These are phyloP conservation scores for Eulemur rubriventer DNA, from an alignment of 2,797 vertebrate species.

Conservation along the genomic window DNA sequence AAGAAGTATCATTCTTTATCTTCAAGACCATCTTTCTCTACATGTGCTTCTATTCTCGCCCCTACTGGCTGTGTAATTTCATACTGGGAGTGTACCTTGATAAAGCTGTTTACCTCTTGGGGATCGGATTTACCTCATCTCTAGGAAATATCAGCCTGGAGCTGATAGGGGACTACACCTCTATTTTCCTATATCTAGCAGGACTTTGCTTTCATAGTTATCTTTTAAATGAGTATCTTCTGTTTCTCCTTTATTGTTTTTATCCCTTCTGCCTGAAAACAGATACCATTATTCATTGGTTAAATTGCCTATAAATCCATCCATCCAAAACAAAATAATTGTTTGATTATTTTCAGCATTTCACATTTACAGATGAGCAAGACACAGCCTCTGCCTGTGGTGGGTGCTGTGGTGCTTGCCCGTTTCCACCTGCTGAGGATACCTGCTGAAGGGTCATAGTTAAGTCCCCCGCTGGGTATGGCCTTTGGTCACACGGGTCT, in stretches of 20 bases:
- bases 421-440: not conserved
- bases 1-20: not conserved
- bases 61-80: not conserved
- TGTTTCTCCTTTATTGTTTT: not conserved
- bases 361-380: not conserved
- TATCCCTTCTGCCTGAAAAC: not conserved
- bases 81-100: not conserved
- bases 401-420: not conserved
- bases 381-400: not conserved
- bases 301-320: not conserved
- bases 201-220: not conserved
- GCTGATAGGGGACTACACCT: not conserved
- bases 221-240: not conserved
- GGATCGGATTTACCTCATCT: not conserved
- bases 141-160: not conserved
- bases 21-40: not conserved
- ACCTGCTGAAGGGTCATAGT: not conserved
- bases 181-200: not conserved
- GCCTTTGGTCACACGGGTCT: not conserved
- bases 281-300: not conserved
- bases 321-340: not conserved
- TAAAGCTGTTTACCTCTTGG: not conserved
- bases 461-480: not conserved
- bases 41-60: not conserved
- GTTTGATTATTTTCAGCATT: not conserved